Evolutionary conservation across 2,888 invertebrate species (phyloP), one percentile per base, ranked within the genome.

Genomic region (Lymantria monacha): DNA sequence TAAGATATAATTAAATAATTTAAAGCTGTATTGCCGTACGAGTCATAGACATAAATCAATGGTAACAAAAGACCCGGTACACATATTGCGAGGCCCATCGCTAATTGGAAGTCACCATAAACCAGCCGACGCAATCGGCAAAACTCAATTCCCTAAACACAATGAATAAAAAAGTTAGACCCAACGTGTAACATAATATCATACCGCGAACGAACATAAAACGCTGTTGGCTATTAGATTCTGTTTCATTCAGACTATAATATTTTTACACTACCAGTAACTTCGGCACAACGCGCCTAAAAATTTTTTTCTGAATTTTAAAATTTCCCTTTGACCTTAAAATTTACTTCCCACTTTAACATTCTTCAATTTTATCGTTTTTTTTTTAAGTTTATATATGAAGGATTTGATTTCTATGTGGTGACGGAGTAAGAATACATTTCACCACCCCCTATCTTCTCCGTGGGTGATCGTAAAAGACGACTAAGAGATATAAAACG

Each of bases 151-250:
- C 66, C 57, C 46, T 60, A 78, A 77, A 80, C 75, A 76, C 71
- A 66, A 62, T 66, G 63, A 77, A 74, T 74, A 63, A 63, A 76
- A 74, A 63, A 62, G 61, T 58, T 67, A 69, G 66, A 63, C 67
- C 74, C 78, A 69, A 75, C 74, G 71, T 72, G 85, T 83, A 85
- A 87, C 80, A 77, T 69, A 81, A 85, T 76, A 72, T 75, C 59
- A 73, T 87, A 88, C 87, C 79, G 82, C 81, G 87, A 88, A 88
- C 76, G 70, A 81, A 76, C 87, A 86, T 88, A 86, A 87, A 85
- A 86, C 72, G 2, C 9, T 72, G 71, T 71, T 72, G 74, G 78
- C 79, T 79, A 81, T 85, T 84, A 83, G 85, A 83, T 72, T 70
- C 67, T 75, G 70, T 72, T 71, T 65, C 59, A 69, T 69, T 63